Percentiles rank a stretch among this genome's conserved stretches.
Evolutionary conservation across 2,113 vertebrate species (phyloP).

Genomic region (Mionectes macconnelli): DNA sequence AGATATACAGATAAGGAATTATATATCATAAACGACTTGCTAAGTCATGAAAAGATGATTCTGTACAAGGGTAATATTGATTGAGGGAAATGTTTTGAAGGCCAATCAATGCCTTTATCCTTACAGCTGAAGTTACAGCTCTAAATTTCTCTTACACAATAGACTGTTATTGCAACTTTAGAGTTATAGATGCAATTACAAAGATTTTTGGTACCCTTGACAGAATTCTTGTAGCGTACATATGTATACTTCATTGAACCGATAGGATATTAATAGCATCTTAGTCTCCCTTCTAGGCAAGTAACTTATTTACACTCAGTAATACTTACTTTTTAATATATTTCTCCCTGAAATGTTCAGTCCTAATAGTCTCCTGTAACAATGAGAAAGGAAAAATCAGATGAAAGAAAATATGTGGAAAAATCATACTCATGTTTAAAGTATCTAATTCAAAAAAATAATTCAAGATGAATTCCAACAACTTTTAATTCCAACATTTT

Average conservation of each 20-base stretch:
- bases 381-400: neutral
- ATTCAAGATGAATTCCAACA: neutral
- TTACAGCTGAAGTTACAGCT: neutral
- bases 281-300: neutral
- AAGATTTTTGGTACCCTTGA: neutral
- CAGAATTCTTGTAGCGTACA: neutral
- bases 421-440: neutral
- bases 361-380: neutral
- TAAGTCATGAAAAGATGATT: neutral
- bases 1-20: neutral
- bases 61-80: neutral
- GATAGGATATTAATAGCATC: neutral
- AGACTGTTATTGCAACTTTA: neutral
- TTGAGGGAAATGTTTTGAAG: neutral
- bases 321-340: neutral
- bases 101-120: neutral
- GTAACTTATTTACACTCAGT: neutral
- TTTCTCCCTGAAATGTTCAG: neutral
- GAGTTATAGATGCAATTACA: neutral
- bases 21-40: neutral
- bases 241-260: neutral
- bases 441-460: neutral
- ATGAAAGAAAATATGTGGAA: neutral
- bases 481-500: neutral
- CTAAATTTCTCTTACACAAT: neutral